Conservation (phyloP, 2,888 invertebrate genomes). For the Anaspis maculata region DNA sequence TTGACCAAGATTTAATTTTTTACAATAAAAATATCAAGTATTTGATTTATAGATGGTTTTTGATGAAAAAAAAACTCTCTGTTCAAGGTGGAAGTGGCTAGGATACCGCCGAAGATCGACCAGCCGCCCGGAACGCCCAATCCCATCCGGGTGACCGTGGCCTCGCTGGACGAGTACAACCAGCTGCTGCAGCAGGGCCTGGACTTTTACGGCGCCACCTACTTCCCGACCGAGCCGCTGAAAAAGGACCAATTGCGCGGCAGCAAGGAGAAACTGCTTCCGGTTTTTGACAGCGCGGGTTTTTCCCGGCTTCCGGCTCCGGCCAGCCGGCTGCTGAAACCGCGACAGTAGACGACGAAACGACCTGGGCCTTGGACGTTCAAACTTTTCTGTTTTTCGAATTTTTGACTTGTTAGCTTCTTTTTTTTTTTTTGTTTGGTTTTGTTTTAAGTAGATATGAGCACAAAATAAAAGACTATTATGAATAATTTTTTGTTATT, state of each 20-base stretch:
- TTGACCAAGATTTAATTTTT: no score
- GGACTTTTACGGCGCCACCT: constrained; percentile 82
- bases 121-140: constrained; percentile 51
- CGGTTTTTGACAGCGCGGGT: constrained; percentile 80
- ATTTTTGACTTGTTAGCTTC: no score
- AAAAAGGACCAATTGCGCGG: constrained; percentile 52
- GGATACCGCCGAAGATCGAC: constrained; percentile 48
- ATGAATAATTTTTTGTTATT: no score
- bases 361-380: not conserved
- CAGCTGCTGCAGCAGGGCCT: constrained; percentile 73
- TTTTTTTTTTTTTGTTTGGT: no score
- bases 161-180: constrained; percentile 68
- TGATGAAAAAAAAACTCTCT: no score
- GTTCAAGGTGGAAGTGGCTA: constrained; percentile 58
- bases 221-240: constrained; percentile 71
- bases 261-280: constrained; percentile 47
- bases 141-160: constrained; percentile 65
- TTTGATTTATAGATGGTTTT: no score
- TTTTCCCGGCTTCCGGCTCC: constrained; percentile 77
- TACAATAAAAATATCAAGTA: no score
- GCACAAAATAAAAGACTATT: no score
- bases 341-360: constrained; percentile 23
- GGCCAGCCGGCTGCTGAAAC: constrained; percentile 56
- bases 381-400: no score
- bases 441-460: no score